These are phyloP conservation scores for Vanessa cardui DNA, from an alignment of 2,888 invertebrate species.

Conservation along the genomic window DNA sequence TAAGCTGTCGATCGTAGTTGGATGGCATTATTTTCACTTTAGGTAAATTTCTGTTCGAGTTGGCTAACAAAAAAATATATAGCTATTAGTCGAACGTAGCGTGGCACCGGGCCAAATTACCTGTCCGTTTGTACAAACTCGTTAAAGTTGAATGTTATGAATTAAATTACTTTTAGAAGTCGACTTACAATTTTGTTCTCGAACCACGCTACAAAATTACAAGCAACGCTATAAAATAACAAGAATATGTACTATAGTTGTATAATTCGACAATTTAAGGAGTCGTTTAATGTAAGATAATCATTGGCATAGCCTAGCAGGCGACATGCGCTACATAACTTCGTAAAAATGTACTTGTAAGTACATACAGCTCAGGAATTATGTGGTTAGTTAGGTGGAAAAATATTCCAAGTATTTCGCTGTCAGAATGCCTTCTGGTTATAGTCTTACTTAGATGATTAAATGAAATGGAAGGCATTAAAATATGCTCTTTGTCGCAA, in stretches of 20 bases:
- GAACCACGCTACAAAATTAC: neutral
- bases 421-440: constrained; percentile 13
- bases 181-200: constrained; percentile 22
- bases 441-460: neutral
- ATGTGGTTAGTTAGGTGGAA: constrained; percentile 56
- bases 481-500: neutral
- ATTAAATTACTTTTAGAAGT: constrained; percentile 53
- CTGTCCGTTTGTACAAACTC: constrained; percentile 55
- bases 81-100: constrained; percentile 60
- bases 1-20: constrained; percentile 23
- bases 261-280: constrained; percentile 21
- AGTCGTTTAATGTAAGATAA: constrained; percentile 26
- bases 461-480: neutral
- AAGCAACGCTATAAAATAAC: constrained; percentile 10
- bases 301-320: constrained; percentile 39
- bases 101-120: constrained; percentile 68
- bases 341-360: constrained; percentile 49
- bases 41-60: constrained; percentile 54
- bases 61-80: constrained; percentile 33
- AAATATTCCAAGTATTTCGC: constrained; percentile 52
- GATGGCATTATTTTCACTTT: constrained; percentile 55
- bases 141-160: constrained; percentile 58
- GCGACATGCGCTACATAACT: constrained; percentile 49
- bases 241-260: constrained; percentile 11
- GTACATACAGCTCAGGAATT: constrained; percentile 50